Base-by-base conservation (phyloP, 2,888 invertebrate genomes). In the Chaetoderma sp. region DNA sequence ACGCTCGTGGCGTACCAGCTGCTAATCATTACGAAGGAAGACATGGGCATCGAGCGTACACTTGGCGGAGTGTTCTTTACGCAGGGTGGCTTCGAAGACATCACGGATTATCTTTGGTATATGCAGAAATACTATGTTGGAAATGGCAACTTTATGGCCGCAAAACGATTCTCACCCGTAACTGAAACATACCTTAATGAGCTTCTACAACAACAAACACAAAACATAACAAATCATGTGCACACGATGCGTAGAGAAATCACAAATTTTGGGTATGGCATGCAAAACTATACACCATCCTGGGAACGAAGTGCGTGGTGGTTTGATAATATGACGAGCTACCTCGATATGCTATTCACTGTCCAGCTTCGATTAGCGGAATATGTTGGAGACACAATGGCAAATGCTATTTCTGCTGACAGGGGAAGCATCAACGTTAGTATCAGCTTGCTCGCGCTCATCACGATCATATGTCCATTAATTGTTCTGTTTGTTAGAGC, bases 271-370 rank as follows among this genome's bases (percentile, higher is more conserved):
- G n/a, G n/a, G n/a, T n/a, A n/a, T n/a, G n/a, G n/a, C n/a, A 52
- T 52, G 52, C 28, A 32, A 33, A 52, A 64, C 61, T 90, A 91
- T 60, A 84, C 88, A 0, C 91, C 92, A 4, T 92, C 91, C 81
- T 90, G 92, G 10, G 86, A 89, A 0, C 92, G 92, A 65, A 93
- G 94, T 6, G 91, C 93, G 58, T 90, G 91, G 71, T 94, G 94
- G 86, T 94, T 93, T 79, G 93, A 94, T 81, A 91, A 92, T 56
- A 93, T 94, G 85, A 92, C 93, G 0, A 91, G 90, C 0, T 92
- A 94, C 77, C 90, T 93, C 1, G 93, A 93, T 74, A 93, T 93
- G 78, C 86, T 94, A 44, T 88, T 94, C 60, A 92, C 92, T 61
- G 90, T 95, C 10, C 94, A 94, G 84, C 56, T 60, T 16, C 57